Conservation (phyloP, 2,888 invertebrate genomes). For the Drosophila paramelanica region DNA sequence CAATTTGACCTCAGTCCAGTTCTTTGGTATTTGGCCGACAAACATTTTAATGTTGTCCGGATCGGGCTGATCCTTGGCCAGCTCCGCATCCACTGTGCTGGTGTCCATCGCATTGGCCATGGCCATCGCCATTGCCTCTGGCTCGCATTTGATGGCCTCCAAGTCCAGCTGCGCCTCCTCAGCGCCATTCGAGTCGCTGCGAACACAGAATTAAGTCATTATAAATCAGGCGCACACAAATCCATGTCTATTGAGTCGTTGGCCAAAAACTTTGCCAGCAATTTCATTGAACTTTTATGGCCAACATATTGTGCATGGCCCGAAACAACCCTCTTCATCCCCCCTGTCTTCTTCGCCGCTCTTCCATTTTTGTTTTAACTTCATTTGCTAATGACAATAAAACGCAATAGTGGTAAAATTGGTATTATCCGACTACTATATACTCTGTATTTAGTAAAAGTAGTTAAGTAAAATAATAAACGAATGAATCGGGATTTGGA, state of each 20-base stretch:
- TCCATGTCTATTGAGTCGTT: constrained; percentile 40
- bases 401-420: constrained; percentile 30
- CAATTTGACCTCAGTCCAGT: constrained; percentile 98
- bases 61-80: constrained; percentile 92
- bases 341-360: background rate
- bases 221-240: constrained; percentile 30
- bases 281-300: constrained; percentile 69
- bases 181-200: constrained; percentile 38
- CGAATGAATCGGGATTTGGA: no score
- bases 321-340: constrained; percentile 1
- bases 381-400: constrained; percentile 78
- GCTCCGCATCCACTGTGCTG: constrained; percentile 57
- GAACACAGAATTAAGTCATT: constrained; percentile 38
- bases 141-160: constrained; percentile 49
- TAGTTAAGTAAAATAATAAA: no score
- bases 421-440: background rate
- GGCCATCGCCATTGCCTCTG: constrained; percentile 22
- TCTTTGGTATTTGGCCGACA: constrained; percentile 97
- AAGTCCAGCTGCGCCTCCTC: constrained; percentile 18
- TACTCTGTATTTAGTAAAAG: background rate
- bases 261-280: constrained; percentile 40
- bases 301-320: constrained; percentile 45
- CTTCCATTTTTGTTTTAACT: constrained; percentile 42
- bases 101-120: constrained; percentile 52
- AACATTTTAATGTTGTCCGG: constrained; percentile 99